Percentiles rank a stretch among this genome's conserved stretches.
These are phyloP conservation scores for Aphaenogaster floridana DNA, from an alignment of 1,140 invertebrate species.

Conservation along the genomic window DNA sequence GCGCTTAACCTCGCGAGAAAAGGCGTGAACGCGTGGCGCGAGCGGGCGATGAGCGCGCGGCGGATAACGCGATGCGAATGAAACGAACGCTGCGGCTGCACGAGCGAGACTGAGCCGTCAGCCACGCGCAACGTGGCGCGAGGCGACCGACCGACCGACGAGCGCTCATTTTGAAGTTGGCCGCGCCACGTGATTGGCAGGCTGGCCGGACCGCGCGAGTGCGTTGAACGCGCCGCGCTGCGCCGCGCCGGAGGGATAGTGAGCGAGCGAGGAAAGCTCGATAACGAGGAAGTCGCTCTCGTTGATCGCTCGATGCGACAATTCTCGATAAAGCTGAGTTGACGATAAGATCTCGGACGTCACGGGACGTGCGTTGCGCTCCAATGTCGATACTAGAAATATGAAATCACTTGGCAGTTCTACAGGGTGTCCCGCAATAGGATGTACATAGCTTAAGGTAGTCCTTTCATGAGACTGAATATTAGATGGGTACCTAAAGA, in stretches of 20 bases:
- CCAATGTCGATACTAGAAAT: neutral
- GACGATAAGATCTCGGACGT: constrained; percentile 7
- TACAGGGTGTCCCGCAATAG: neutral
- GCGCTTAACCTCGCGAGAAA: constrained; percentile 22
- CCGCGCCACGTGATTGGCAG: constrained; percentile 46
- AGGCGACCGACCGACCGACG: constrained; percentile 5
- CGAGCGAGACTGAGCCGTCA: constrained; percentile 35
- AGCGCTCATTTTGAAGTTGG: constrained; percentile 28
- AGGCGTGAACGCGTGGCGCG: neutral
- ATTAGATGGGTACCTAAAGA: too few species aligned
- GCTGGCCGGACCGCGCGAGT: neutral
- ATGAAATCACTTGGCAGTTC: neutral
- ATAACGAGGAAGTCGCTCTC: constrained; percentile 27
- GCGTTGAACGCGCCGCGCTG: constrained; percentile 43
- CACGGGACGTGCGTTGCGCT: neutral
- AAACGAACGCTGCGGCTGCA: constrained; percentile 14
- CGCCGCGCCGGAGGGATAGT: neutral
- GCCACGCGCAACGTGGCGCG: neutral
- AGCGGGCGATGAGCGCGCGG: constrained; percentile 25
- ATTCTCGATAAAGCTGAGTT: neutral
- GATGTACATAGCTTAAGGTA: too few species aligned
- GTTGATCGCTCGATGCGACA: constrained; percentile 12
- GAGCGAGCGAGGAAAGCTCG: constrained; percentile 20
- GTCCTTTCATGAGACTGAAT: too few species aligned
- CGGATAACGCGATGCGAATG: neutral